Percentiles rank a stretch among this genome's conserved stretches.
Conservation (phyloP, 2,888 invertebrate genomes). For the Nasonia oneida region DNA sequence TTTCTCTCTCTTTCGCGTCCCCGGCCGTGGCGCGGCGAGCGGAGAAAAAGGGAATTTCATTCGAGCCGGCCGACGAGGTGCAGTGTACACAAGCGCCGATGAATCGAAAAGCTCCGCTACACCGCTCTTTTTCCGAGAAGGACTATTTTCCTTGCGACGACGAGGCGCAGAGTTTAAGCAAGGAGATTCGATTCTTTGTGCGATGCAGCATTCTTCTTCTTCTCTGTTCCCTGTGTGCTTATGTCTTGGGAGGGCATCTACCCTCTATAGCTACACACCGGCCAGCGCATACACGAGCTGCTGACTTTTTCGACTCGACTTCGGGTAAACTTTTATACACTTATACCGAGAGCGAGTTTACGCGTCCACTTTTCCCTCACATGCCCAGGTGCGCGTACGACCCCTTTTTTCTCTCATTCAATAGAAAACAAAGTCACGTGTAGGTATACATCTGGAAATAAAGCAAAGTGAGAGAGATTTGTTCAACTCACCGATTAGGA, state of each 20-base stretch:
- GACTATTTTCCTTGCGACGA: background rate
- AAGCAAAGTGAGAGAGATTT: background rate
- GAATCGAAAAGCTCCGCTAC: slow-evolving; percentile 29
- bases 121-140: background rate
- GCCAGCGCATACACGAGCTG: too few relatives aligned
- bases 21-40: background rate
- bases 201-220: background rate
- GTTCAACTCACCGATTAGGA: slow-evolving; percentile 73
- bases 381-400: background rate
- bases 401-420: too few relatives aligned
- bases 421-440: background rate
- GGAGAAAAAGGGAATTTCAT: slow-evolving; percentile 31
- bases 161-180: background rate
- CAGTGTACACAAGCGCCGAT: slow-evolving; percentile 18
- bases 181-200: slow-evolving; percentile 36
- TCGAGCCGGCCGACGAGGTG: slow-evolving; percentile 12
- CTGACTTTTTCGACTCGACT: too few relatives aligned
- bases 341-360: background rate
- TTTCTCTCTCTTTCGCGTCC: background rate
- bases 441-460: background rate
- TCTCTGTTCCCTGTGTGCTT: background rate
- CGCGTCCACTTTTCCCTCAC: background rate
- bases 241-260: too few relatives aligned
- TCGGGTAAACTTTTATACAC: too few relatives aligned
- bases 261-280: too few relatives aligned